phyloP scores from a whole-genome alignment of 35 echinoderm and acorn worm species.

The Apostichopus parvimensis region DNA sequence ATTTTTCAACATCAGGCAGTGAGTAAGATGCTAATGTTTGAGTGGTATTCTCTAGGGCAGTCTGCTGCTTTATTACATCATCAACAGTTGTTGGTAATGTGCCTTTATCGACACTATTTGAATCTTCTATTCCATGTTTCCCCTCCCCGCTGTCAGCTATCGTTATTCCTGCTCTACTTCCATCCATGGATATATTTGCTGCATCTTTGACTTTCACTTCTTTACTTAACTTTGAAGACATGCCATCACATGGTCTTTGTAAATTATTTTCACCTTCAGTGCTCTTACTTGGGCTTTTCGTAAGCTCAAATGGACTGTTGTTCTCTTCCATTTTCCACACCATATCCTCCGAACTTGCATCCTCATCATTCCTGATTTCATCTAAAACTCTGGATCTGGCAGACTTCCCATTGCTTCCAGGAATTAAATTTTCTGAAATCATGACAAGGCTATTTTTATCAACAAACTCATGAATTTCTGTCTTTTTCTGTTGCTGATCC shows the following conservation, averaged over 20 bases:
- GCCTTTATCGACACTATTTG: background rate
- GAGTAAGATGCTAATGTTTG: background rate
- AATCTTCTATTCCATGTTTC: background rate
- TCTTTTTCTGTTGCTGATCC: background rate
- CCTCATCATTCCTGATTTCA: constrained; percentile 24
- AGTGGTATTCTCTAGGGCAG: background rate
- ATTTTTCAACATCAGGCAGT: background rate
- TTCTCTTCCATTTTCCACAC: constrained; percentile 25
- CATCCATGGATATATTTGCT: background rate
- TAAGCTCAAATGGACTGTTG: constrained; percentile 27
- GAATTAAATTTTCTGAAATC: background rate
- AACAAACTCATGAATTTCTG: background rate
- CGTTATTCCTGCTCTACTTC: background rate
- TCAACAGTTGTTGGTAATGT: background rate
- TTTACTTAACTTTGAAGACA: too few species aligned
- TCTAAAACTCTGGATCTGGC: background rate
- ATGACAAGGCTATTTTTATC: background rate
- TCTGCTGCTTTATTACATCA: background rate
- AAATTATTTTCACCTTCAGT: background rate
- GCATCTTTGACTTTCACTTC: too few species aligned
- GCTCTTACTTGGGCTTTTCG: constrained; percentile 3
- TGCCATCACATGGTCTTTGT: background rate
- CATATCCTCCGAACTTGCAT: constrained; percentile 25
- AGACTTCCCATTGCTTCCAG: background rate
- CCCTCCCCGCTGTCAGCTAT: background rate